phyloP scores from a whole-genome alignment of 2,113 vertebrate species.

The Sprattus sprattus region DNA sequence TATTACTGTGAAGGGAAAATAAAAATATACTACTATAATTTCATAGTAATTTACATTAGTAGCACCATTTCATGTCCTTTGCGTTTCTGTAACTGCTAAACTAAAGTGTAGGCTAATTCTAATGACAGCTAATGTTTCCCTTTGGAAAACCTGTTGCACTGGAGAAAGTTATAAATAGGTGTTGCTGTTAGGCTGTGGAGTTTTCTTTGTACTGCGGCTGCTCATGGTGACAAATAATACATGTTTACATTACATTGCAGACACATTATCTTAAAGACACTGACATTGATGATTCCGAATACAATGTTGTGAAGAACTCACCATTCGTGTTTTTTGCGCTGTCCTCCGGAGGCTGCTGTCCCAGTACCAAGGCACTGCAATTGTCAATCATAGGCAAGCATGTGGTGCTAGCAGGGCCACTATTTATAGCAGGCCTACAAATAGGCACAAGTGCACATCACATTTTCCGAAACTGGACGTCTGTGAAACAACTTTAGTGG shows the following conservation, averaged over 20 bases:
- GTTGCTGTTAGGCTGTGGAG: conserved; percentile 50
- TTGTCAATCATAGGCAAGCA: conserved; percentile 74
- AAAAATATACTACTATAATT: conserved; percentile 35
- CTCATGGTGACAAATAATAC: not conserved
- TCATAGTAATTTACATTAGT: not conserved
- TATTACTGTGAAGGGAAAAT: conserved; percentile 20
- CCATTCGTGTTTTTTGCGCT: conserved; percentile 64
- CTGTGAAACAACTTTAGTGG: conserved; percentile 38
- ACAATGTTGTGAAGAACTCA: conserved; percentile 54
- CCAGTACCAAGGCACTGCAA: conserved; percentile 64
- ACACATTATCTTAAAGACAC: not conserved
- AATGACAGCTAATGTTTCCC: not conserved
- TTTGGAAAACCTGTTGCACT: conserved; percentile 12
- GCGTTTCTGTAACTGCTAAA: not conserved
- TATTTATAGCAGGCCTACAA: conserved; percentile 79
- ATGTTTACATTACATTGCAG: not conserved
- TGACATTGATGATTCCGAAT: not conserved
- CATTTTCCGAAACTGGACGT: conserved; percentile 69
- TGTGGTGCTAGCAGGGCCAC: conserved; percentile 68
- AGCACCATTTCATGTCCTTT: not conserved
- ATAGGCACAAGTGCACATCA: conserved; percentile 75
- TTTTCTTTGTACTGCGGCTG: conserved; percentile 4
- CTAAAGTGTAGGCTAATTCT: not conserved
- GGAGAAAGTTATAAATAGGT: conserved; percentile 71
- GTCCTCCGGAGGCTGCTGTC: conserved; percentile 61